Evolutionary conservation across 1,140 invertebrate species (phyloP), one percentile per base, ranked within the genome.

Genomic region (Bombus fervidus): DNA sequence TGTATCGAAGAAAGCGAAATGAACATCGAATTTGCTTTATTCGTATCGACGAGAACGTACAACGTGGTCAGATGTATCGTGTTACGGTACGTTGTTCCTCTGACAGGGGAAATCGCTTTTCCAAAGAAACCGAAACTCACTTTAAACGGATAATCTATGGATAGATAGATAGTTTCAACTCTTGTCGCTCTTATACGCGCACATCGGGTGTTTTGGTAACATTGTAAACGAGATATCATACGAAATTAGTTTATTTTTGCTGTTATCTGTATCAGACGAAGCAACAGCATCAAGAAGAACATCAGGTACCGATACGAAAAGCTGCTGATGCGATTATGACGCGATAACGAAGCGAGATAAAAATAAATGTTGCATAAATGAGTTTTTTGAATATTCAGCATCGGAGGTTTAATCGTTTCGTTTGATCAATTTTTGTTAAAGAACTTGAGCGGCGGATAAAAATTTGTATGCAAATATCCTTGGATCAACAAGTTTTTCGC

Each of bases 1-100:
- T 34, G 18, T 64, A 62, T 69, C 12, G 34, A 83, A 64, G 69
- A 64, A 66, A 76, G 62, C 34, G 83, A 71, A 78, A 74, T 66
- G n/a, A 64, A 15, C 73, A 18, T 25, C 37, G 25, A 39, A 86
- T 72, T 84, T 68, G 47, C 43, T 53, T 69, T 43, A 62, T 78
- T 47, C 22, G 43, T 9, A 1, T 62, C 53, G 53, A 62, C 37
- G 31, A 34, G 31, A 47, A 53, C 25, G n/a, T 6, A 13, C 31
- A 69, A 43, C 43, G 34, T 22, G 22, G 39, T 10, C 34, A 2
- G 31, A 39, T 8, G 47, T 41, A 69, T 53, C 53, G 25, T 22
- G 34, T 57, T 73, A 31, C 28, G 13, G 31, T 28, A 5, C 68
- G 68, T 62, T 34, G n/a, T 25, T 28, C 34, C 37, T 53, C 6